A percentile compares a stretch with the other conserved stretches of the same genome.
Conservation (phyloP, 2,888 invertebrate species). For the Hyposoter dolosus region DNA sequence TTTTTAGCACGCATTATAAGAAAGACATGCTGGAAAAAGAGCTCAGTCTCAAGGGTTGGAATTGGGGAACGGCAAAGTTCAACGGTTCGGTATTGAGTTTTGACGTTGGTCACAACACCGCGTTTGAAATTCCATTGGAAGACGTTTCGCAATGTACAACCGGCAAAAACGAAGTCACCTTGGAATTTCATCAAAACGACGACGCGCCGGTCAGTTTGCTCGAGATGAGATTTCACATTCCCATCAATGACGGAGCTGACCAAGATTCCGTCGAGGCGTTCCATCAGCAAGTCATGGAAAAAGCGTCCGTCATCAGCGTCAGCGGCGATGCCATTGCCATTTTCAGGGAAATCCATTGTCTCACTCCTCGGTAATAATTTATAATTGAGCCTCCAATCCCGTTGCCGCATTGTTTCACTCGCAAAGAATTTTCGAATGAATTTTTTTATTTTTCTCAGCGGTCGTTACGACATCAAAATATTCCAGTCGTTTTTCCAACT, state of each 20-base stretch:
- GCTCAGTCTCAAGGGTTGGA: conserved; percentile 98
- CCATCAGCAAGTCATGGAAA: conserved; percentile 95
- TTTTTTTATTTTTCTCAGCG: conserved; percentile 87
- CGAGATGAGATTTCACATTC: conserved; percentile 99
- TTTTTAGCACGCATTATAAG: conserved; percentile 93
- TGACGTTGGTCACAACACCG: conserved; percentile 92
- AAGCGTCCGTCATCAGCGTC: conserved; percentile 98
- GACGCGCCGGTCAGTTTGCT: conserved; percentile 98
- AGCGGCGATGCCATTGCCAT: conserved; percentile 99
- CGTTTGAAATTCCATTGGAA: conserved; percentile 98
- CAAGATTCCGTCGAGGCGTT: conserved; percentile 98
- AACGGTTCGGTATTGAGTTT: conserved; percentile 94
- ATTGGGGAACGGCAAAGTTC: conserved; percentile 99
- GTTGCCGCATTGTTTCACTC: no score
- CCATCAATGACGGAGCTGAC: conserved; percentile 94
- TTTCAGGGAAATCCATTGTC: conserved; percentile 98
- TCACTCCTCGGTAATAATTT: conserved; percentile 94
- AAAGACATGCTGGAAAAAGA: conserved; percentile 96
- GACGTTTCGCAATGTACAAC: conserved; percentile 98
- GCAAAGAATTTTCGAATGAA: not conserved
- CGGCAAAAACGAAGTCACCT: conserved; percentile 98
- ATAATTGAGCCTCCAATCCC: conserved; percentile 20
- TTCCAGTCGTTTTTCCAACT: conserved; percentile 96
- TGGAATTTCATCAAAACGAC: conserved; percentile 99
- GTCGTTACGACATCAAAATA: conserved; percentile 98